Evolutionary conservation across 2,113 vertebrate genomes (phyloP), one percentile per base, ranked within the genome.

Genomic region (Corvus cornix): DNA sequence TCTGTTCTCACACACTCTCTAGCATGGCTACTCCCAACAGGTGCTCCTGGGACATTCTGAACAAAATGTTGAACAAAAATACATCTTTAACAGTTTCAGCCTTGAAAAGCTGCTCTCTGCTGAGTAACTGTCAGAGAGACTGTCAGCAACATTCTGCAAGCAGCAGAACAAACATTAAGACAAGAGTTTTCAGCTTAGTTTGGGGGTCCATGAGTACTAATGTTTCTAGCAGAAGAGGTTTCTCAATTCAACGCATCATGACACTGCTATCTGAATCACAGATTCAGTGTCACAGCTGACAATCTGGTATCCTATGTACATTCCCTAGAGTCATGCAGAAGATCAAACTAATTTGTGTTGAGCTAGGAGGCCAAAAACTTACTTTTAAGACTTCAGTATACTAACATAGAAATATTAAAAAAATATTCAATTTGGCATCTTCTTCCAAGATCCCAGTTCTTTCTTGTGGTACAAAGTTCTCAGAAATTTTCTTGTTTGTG

Each of bases 41-140:
- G 74, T 95, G 86, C 41, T 97, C 83, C 84, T 95, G 91, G 93
- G 96, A 94, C 94, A 82, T 84, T 89, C 76, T 84, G 84, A 94
- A 89, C 80, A 95, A 94, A 95, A 84, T 7, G 69, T 26, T 78
- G 63, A 94, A 64, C 77, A 94, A 88, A 97, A 95, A 92, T 89
- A 86, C 14, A 76, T 92, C 67, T 94, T 92, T 16, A 96, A 87
- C 59, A 87, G 90, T 49, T 96, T 77, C 83, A 95, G 70, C 78
- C 83, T 87, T 63, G 80, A 89, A 94, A 97, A 96, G 44, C 91
- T 95, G 78, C 58, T 95, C 77, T 94, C 81, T 93, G 92, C 92
- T 87, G 85, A 93, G 73, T 79, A 90, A 95, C 94, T 95, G 91
- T 82, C 82, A 96, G 85, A 70, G 78, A 78, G 56, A 92, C 84